Evolutionary conservation across 2,888 invertebrate genomes (phyloP).

Genomic region (Thymelicus sylvestris): DNA sequence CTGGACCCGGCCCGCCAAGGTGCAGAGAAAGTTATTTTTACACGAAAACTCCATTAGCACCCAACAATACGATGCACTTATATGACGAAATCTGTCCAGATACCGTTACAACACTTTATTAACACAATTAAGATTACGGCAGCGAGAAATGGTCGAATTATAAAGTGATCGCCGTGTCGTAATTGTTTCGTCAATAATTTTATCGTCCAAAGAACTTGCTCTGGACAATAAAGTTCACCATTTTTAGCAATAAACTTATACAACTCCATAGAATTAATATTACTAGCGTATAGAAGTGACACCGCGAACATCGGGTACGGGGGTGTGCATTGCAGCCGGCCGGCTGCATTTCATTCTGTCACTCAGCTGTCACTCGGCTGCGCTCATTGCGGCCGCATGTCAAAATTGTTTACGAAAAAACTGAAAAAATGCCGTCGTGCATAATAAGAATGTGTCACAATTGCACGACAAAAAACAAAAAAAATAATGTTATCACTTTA

Average conservation of each 20-base stretch:
- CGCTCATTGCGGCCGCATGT: too few species aligned
- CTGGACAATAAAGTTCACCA: not conserved
- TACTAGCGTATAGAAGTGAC: too few species aligned
- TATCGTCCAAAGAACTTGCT: not conserved
- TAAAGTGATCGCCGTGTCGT: slow-evolving; percentile 21
- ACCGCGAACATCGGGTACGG: too few species aligned
- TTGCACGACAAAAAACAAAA: too few species aligned
- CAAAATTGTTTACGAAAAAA: too few species aligned
- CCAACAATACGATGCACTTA: slow-evolving; percentile 33
- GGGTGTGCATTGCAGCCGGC: too few species aligned
- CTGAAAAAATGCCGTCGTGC: too few species aligned
- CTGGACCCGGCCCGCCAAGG: slow-evolving; percentile 21
- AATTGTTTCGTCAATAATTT: slow-evolving; percentile 15
- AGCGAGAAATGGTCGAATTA: slow-evolving; percentile 9
- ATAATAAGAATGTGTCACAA: too few species aligned
- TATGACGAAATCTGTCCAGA: slow-evolving; percentile 35
- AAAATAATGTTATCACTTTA: too few species aligned
- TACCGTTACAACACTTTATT: slow-evolving; percentile 33
- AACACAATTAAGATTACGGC: slow-evolving; percentile 32
- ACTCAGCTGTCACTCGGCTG: too few species aligned
- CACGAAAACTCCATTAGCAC: slow-evolving; percentile 37
- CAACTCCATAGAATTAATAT: too few species aligned
- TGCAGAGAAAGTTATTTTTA: slow-evolving; percentile 37
- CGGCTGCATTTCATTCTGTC: too few species aligned
- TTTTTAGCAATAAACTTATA: slow-evolving; percentile 2